Conservation (phyloP, 2,113 vertebrate genomes). For the Noctilio leporinus region DNA sequence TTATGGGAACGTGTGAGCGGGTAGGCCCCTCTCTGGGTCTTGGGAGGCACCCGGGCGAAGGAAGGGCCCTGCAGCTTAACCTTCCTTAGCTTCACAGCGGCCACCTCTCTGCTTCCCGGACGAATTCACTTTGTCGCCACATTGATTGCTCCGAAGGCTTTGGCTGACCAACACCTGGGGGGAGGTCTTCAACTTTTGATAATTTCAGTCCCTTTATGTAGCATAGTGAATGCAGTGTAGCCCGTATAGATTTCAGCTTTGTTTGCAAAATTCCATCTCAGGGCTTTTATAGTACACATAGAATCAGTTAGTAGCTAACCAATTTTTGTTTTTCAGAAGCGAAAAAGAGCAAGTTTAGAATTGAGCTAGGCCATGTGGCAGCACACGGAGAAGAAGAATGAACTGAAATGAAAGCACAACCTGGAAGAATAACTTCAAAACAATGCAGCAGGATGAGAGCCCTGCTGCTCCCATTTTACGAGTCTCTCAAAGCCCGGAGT, state of each 20-base stretch:
- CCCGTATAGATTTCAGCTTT: background rate
- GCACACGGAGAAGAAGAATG: slow-evolving; percentile 52
- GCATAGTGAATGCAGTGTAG: background rate
- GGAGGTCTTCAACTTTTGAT: background rate
- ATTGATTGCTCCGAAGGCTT: background rate
- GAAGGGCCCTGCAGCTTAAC: background rate
- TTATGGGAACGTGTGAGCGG: background rate
- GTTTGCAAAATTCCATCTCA: background rate
- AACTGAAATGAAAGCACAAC: slow-evolving; percentile 44
- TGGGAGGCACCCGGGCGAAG: background rate
- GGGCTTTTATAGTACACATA: background rate
- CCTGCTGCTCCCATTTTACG: slow-evolving; percentile 56
- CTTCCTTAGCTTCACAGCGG: background rate
- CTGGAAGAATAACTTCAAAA: slow-evolving; percentile 68
- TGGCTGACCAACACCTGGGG: background rate
- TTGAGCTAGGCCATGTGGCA: background rate
- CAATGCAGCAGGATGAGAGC: slow-evolving; percentile 49
- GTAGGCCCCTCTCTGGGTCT: background rate
- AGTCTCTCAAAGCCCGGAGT: background rate
- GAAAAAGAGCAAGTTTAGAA: slow-evolving; percentile 33
- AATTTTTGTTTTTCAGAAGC: slow-evolving; percentile 35
- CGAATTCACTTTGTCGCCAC: background rate
- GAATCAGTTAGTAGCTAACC: slow-evolving; percentile 14
- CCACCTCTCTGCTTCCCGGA: background rate
- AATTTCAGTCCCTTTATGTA: background rate